Percentiles rank a stretch among this genome's conserved stretches.
phyloP scores from a whole-genome alignment of 2,888 invertebrate genomes.

The Melinaea menophilus region DNA sequence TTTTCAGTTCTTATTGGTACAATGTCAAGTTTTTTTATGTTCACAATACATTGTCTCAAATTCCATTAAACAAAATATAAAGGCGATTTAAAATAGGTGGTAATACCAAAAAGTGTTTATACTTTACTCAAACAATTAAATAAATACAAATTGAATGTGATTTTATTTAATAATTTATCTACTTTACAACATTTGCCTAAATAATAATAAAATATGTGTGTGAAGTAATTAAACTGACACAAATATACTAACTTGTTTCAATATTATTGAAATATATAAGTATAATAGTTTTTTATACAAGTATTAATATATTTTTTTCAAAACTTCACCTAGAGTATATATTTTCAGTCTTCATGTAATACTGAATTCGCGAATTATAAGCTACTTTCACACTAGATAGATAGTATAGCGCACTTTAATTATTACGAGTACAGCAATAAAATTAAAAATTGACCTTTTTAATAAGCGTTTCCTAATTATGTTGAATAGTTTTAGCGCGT shows the following conservation, averaged over 20 bases:
- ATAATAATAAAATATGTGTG: too few species aligned
- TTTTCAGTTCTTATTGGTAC: background rate
- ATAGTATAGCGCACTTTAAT: slow-evolving; percentile 16
- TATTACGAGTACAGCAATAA: slow-evolving; percentile 22
- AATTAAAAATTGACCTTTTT: slow-evolving; percentile 47
- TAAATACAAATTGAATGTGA: background rate
- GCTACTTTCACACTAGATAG: background rate
- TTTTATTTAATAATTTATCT: background rate
- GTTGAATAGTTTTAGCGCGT: slow-evolving; percentile 34
- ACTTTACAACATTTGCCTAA: too few species aligned
- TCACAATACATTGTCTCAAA: background rate
- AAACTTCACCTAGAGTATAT: too few species aligned
- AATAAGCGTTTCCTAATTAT: slow-evolving; percentile 62
- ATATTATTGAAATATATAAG: too few species aligned
- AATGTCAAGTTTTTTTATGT: background rate
- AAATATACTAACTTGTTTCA: too few species aligned
- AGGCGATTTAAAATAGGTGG: background rate
- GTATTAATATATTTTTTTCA: too few species aligned
- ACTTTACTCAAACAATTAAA: background rate
- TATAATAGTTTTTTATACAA: too few species aligned
- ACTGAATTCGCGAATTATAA: background rate
- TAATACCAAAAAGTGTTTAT: background rate
- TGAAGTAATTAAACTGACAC: too few species aligned
- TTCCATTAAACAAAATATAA: background rate
- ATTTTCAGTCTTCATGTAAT: too few species aligned